Conservation (phyloP, 64 coral and sea anemone species). For the Montipora capricornis region DNA sequence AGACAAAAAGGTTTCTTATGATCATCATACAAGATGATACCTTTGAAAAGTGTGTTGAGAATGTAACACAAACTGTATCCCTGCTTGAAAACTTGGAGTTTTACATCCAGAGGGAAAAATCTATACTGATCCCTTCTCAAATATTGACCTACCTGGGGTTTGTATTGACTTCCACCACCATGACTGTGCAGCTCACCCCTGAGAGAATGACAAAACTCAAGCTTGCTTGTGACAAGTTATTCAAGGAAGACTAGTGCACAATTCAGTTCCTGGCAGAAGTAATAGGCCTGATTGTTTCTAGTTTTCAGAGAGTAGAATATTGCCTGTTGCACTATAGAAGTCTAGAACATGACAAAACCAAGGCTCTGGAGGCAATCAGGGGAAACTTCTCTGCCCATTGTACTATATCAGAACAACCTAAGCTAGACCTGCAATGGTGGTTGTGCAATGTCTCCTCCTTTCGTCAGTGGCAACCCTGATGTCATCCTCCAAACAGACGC, state of each 20-base stretch:
- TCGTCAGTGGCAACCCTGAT: background rate
- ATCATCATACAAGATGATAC: conserved; percentile 33
- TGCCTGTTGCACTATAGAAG: conserved; percentile 3
- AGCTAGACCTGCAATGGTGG: conserved; percentile 38
- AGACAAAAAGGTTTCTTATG: conserved; percentile 39
- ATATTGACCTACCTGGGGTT: conserved; percentile 42
- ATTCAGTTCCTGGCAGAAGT: conserved; percentile 41
- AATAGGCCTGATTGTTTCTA: conserved; percentile 21
- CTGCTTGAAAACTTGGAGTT: conserved; percentile 42
- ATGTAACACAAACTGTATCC: background rate
- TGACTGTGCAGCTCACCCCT: conserved; percentile 48
- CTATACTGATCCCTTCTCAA: conserved; percentile 19
- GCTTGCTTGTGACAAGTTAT: background rate
- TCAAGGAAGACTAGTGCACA: background rate
- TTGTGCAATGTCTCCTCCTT: background rate
- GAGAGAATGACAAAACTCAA: background rate
- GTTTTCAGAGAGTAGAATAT: conserved; percentile 39
- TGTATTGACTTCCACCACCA: background rate
- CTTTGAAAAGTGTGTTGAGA: conserved; percentile 24
- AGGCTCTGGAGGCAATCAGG: background rate
- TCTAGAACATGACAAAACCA: conserved; percentile 29
- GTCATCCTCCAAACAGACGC: too few species aligned
- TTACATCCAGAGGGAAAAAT: conserved; percentile 35
- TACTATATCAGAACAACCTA: background rate
- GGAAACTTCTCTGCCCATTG: background rate